phyloP scores from a whole-genome alignment of 2,113 vertebrate genomes.

The Xenopus tropicalis region DNA sequence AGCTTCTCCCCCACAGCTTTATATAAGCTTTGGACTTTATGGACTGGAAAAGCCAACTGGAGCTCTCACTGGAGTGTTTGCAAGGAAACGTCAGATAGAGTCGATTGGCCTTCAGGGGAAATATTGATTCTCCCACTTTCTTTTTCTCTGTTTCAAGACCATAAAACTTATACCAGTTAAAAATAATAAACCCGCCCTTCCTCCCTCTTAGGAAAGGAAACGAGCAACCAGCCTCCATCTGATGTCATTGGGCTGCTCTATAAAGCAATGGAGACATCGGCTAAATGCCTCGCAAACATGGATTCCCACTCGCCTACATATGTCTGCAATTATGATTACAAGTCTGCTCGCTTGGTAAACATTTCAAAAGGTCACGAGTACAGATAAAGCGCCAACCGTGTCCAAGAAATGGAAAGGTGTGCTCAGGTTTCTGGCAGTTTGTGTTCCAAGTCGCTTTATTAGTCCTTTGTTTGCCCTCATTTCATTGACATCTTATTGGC shows the following conservation, averaged over 20 bases:
- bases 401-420: no score
- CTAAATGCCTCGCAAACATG: background rate
- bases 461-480: no score
- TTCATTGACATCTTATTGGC: no score
- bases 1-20: background rate
- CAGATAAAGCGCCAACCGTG: no score
- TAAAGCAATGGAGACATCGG: background rate
- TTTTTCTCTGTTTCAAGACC: background rate
- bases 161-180: conserved; percentile 1
- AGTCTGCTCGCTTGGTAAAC: background rate
- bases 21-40: conserved; percentile 16
- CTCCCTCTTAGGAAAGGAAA: background rate
- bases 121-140: background rate
- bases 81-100: background rate
- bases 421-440: no score
- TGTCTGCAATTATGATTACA: conserved; percentile 1
- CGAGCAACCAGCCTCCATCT: background rate
- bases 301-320: background rate
- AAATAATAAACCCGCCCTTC: conserved; percentile 18
- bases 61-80: background rate
- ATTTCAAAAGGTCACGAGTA: background rate
- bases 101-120: conserved; percentile 11
- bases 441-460: no score
- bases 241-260: background rate
- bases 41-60: conserved; percentile 11